Evolutionary conservation across 2,888 invertebrate species (phyloP).

Genomic region (Digitonthophagus gazella): DNA sequence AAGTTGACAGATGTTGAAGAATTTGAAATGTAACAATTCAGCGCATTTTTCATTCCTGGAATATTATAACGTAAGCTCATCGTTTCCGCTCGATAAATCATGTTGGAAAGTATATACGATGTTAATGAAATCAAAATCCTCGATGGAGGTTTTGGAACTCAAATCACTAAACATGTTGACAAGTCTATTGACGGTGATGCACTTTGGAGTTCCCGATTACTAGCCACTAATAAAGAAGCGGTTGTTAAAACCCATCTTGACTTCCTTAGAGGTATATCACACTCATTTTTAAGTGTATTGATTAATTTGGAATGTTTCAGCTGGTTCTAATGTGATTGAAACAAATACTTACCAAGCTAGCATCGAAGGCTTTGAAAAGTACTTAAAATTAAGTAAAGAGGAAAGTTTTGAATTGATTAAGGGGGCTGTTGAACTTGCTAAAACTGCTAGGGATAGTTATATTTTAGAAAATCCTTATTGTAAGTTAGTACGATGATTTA

Average conservation of each 20-base stretch:
- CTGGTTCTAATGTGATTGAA: conserved; percentile 79
- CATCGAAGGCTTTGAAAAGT: conserved; percentile 68
- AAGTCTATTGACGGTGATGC: conserved; percentile 75
- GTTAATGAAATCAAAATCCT: conserved; percentile 44
- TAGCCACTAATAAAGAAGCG: conserved; percentile 71
- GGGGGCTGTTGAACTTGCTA: conserved; percentile 69
- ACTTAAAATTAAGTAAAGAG: conserved; percentile 63
- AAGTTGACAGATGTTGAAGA: neutral
- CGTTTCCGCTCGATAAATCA: neutral
- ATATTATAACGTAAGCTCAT: too few species aligned
- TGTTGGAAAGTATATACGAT: conserved; percentile 15
- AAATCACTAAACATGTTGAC: conserved; percentile 68
- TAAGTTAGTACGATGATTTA: too few species aligned
- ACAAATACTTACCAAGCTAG: conserved; percentile 87
- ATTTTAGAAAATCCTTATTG: conserved; percentile 55
- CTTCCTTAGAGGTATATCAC: conserved; percentile 63
- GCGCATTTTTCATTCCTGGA: neutral
- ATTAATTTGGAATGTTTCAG: conserved; percentile 47
- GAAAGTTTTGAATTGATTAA: conserved; percentile 68
- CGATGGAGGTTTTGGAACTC: conserved; percentile 74
- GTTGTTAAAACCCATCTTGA: conserved; percentile 74
- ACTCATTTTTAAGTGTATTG: conserved; percentile 7
- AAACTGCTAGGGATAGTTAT: conserved; percentile 62
- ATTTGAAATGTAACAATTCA: neutral
- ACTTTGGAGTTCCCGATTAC: conserved; percentile 78